Evolutionary conservation across 2,797 vertebrate genomes (phyloP).

Genomic region (Graptemys geographica): DNA sequence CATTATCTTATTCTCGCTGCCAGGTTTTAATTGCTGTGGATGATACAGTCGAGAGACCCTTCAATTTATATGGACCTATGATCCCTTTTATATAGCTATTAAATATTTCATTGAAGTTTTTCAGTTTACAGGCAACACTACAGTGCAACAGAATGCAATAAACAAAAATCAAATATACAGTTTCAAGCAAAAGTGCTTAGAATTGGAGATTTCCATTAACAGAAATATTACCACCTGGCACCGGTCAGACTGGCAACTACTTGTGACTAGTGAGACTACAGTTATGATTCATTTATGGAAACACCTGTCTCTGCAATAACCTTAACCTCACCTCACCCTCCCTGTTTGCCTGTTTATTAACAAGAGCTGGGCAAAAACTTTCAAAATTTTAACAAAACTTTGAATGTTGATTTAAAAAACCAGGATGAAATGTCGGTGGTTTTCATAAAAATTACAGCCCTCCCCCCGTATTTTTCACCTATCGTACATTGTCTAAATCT

Average conservation of each 20-base stretch:
- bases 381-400: neutral
- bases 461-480: neutral
- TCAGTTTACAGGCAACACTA: neutral
- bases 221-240: neutral
- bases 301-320: neutral
- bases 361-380: neutral
- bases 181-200: slow-evolving; percentile 14
- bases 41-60: slow-evolving; percentile 11
- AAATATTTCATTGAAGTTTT: slow-evolving; percentile 49
- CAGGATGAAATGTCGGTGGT: neutral
- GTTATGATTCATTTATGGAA: slow-evolving; percentile 8
- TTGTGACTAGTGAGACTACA: neutral
- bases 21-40: neutral
- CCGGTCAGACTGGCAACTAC: neutral
- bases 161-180: neutral
- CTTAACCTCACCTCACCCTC: neutral
- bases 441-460: neutral
- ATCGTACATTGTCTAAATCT: neutral
- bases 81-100: neutral
- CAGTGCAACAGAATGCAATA: neutral
- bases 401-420: slow-evolving; percentile 8
- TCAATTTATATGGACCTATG: neutral
- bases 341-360: neutral
- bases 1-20: neutral
- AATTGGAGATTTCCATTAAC: neutral